Conservation (phyloP, 1,140 invertebrate species). For the Euura lappo region DNA sequence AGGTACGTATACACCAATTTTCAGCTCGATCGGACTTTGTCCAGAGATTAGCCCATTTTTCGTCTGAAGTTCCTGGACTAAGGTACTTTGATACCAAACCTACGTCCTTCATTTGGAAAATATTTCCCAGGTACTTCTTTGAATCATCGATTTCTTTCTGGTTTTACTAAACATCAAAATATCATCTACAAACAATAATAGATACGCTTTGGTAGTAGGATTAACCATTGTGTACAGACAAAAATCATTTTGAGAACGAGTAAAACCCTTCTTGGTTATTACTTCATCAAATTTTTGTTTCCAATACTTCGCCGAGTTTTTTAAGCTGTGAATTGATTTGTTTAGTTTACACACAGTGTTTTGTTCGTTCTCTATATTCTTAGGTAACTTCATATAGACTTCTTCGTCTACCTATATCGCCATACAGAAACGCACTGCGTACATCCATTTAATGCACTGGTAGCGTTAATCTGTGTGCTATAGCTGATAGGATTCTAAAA, state of each 20-base stretch:
- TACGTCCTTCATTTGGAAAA: background rate
- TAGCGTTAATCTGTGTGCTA: conserved; percentile 29
- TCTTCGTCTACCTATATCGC: background rate
- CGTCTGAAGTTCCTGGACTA: too few relatives aligned
- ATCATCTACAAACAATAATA: background rate
- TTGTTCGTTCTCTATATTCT: conserved; percentile 21
- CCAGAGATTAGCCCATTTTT: too few relatives aligned
- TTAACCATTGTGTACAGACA: conserved; percentile 27
- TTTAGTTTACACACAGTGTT: conserved; percentile 28
- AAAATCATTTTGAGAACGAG: conserved; percentile 24
- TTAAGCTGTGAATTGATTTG: conserved; percentile 21
- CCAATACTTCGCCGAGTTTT: conserved; percentile 12
- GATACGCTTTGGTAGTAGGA: background rate
- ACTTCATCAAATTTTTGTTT: conserved; percentile 5
- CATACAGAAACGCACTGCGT: background rate
- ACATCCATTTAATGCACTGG: conserved; percentile 30
- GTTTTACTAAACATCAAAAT: conserved; percentile 11
- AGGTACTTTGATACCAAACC: conserved; percentile 19
- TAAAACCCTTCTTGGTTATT: conserved; percentile 25
- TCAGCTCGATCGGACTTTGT: too few relatives aligned
- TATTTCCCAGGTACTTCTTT: background rate
- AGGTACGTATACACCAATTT: too few relatives aligned
- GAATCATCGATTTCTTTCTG: conserved; percentile 20
- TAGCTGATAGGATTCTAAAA: conserved; percentile 39
- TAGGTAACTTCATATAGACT: conserved; percentile 36